Conservation (phyloP, 2,113 vertebrate genomes). For the Mobula birostris region DNA sequence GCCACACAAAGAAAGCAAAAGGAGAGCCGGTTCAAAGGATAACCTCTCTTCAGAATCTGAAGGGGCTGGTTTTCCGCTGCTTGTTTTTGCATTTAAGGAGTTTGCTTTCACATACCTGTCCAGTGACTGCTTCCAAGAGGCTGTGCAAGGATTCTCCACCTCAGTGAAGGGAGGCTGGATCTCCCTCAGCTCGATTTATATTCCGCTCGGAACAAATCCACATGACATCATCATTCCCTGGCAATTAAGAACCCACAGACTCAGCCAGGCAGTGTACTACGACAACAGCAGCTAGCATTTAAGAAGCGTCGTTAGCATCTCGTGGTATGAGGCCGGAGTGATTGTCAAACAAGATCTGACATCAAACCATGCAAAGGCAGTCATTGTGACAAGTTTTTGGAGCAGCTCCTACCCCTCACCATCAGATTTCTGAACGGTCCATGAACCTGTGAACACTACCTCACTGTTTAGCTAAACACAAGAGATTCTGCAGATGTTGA, state of each 20-base stretch:
- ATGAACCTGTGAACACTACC: no score
- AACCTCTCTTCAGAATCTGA: background rate
- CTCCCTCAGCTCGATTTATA: background rate
- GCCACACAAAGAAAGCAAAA: background rate
- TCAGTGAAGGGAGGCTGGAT: background rate
- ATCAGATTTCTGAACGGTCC: no score
- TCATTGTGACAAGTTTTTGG: no score
- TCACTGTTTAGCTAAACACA: no score
- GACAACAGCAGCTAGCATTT: background rate
- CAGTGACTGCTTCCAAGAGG: background rate
- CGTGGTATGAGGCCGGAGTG: no score
- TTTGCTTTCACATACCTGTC: background rate
- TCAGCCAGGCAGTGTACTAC: background rate
- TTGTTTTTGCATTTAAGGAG: background rate
- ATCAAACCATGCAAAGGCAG: no score
- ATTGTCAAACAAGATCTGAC: no score
- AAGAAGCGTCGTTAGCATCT: no score
- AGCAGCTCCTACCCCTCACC: no score
- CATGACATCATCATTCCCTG: slow-evolving; percentile 27
- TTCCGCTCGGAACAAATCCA: background rate
- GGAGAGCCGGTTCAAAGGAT: background rate
- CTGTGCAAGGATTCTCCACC: background rate
- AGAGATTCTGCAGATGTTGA: no score
- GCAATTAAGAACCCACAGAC: slow-evolving; percentile 25
- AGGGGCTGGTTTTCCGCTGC: background rate